Conservation (phyloP, 2,113 vertebrate genomes). For the Cichladusa arquata region DNA sequence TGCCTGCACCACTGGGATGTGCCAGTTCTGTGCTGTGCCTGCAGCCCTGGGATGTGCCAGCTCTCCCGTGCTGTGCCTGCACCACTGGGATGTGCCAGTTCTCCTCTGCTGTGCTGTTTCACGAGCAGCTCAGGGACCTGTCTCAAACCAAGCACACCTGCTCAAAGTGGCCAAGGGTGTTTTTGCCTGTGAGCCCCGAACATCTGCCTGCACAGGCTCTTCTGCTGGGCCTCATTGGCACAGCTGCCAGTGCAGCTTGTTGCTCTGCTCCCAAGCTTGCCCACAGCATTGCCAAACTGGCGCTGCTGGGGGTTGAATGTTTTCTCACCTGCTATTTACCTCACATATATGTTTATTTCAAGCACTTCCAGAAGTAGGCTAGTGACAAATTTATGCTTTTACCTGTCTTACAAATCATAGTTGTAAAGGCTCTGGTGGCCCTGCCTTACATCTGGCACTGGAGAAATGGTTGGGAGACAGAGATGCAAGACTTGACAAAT, state of each 20-base stretch:
- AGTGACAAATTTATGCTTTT: neutral
- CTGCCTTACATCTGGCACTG: neutral
- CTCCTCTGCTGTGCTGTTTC: no score
- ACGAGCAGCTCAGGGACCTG: no score
- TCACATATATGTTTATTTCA: neutral
- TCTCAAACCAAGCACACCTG: no score
- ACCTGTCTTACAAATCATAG: neutral
- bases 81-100: no score
- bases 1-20: no score
- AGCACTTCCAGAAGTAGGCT: neutral
- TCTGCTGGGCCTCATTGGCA: neutral
- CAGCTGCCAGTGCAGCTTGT: fast-evolving
- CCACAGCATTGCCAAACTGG: neutral
- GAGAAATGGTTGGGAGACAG: neutral
- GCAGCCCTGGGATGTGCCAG: no score
- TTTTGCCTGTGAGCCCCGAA: neutral
- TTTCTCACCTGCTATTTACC: neutral
- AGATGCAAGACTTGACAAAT: neutral
- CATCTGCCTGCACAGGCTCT: neutral
- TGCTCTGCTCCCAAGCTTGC: neutral
- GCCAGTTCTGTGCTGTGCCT: no score
- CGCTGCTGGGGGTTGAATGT: neutral
- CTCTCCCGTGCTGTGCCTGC: no score
- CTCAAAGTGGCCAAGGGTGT: fast-evolving
- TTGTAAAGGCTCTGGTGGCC: neutral